Conservation (phyloP, 1,140 invertebrate species). For the Trachymyrmex cornetzi region DNA sequence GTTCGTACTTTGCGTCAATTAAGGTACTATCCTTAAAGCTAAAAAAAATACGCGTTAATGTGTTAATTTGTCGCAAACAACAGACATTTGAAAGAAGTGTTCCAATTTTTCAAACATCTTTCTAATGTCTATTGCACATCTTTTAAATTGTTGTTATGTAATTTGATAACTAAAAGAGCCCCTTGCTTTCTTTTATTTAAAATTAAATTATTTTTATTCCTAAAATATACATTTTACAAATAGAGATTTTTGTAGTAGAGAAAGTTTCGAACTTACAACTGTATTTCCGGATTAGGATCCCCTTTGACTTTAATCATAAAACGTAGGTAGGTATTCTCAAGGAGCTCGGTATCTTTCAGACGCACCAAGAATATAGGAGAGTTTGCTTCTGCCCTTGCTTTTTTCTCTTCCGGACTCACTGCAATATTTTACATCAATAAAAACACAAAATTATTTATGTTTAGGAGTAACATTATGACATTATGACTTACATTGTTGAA, state of each 20-base stretch:
- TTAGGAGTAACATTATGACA: background rate
- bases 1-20: conserved; percentile 90
- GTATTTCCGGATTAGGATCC: conserved; percentile 93
- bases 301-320: conserved; percentile 97
- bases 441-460: conserved; percentile 22
- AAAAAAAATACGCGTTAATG: conserved; percentile 67
- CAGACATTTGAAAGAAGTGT: background rate
- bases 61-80: background rate
- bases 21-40: conserved; percentile 94
- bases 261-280: conserved; percentile 90
- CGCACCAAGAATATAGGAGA: conserved; percentile 93
- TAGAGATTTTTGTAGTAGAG: background rate
- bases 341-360: conserved; percentile 94
- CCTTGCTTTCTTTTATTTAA: background rate
- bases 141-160: background rate
- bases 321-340: conserved; percentile 94
- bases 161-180: background rate
- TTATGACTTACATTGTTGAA: conserved; percentile 91
- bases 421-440: conserved; percentile 57
- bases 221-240: conserved; percentile 8
- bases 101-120: background rate
- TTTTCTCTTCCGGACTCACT: conserved; percentile 92
- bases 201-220: background rate
- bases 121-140: background rate
- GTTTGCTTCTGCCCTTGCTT: conserved; percentile 90